These are phyloP conservation scores for Hylomyscus alleni DNA, from an alignment of 2,797 vertebrate species.

Conservation along the genomic window DNA sequence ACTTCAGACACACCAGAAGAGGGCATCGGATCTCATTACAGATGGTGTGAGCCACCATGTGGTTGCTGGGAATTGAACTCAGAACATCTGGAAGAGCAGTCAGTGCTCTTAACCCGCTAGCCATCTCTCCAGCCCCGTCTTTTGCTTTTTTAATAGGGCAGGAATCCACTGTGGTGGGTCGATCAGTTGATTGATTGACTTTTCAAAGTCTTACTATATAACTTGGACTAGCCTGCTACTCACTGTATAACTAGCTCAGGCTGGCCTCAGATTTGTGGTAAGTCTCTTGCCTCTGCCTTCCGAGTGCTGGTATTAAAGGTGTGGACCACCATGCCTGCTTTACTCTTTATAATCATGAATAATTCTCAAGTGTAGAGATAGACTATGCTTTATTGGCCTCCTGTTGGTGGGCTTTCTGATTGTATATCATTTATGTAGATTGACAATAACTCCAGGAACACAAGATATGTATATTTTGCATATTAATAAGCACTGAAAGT, in stretches of 20 bases:
- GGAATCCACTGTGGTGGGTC: background rate
- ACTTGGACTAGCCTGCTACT: background rate
- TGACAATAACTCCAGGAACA: background rate
- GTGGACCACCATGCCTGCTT: background rate
- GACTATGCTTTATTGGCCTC: constrained; percentile 8
- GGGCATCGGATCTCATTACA: too few relatives aligned
- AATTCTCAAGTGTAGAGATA: background rate
- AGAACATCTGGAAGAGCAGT: too few relatives aligned
- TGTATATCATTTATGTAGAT: background rate
- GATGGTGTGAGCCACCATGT: too few relatives aligned
- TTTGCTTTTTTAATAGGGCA: background rate
- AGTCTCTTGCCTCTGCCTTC: background rate
- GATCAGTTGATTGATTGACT: background rate
- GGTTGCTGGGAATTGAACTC: too few relatives aligned
- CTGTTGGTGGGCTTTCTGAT: background rate
- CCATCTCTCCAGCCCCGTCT: too few relatives aligned
- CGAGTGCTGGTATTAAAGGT: background rate
- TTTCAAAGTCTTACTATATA: background rate
- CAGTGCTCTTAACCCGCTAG: too few relatives aligned
- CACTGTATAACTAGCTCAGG: background rate
- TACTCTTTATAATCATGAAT: background rate
- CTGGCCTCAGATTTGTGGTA: background rate
- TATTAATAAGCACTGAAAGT: background rate
- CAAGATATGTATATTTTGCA: background rate
- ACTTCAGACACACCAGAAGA: too few relatives aligned